Evolutionary conservation across 1,140 invertebrate species (phyloP).

Genomic region (Trachymyrmex cornetzi): DNA sequence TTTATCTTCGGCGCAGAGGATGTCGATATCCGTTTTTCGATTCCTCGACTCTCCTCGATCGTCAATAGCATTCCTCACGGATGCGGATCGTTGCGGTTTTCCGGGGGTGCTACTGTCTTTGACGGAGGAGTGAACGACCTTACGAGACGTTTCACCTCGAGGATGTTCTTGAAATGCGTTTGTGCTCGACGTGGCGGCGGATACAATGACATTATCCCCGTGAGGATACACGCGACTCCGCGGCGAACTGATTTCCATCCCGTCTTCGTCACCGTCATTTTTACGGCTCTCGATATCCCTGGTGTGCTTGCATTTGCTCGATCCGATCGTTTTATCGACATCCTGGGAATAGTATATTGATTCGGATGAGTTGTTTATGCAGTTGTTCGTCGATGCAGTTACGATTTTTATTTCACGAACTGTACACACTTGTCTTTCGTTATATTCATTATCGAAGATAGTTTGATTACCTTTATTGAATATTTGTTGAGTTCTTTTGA

Average conservation of each 20-base stretch:
- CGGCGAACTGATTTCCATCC: conserved; percentile 56
- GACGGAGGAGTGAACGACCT: conserved; percentile 55
- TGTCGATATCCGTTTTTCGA: conserved; percentile 20
- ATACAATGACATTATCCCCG: conserved; percentile 35
- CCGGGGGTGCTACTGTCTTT: conserved; percentile 9
- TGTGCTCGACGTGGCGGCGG: not conserved
- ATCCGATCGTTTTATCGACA: conserved; percentile 37
- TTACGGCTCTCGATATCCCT: not conserved
- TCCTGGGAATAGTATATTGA: not conserved
- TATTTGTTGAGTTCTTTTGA: not conserved
- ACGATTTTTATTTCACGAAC: conserved; percentile 19
- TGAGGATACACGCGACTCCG: conserved; percentile 20
- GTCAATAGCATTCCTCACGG: conserved; percentile 61
- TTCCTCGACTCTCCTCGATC: not conserved
- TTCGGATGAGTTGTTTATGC: conserved; percentile 11
- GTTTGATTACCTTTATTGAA: not conserved
- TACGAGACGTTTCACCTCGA: conserved; percentile 42
- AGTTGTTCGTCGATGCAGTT: not conserved
- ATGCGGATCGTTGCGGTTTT: conserved; percentile 39
- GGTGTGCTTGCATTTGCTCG: not conserved
- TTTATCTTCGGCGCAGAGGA: not conserved
- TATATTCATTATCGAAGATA: not conserved
- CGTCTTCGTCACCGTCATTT: conserved; percentile 24
- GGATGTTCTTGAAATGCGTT: not conserved
- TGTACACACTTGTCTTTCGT: not conserved